These are phyloP conservation scores for Anoura caudifer DNA, from an alignment of 2,113 vertebrate species.

Conservation along the genomic window DNA sequence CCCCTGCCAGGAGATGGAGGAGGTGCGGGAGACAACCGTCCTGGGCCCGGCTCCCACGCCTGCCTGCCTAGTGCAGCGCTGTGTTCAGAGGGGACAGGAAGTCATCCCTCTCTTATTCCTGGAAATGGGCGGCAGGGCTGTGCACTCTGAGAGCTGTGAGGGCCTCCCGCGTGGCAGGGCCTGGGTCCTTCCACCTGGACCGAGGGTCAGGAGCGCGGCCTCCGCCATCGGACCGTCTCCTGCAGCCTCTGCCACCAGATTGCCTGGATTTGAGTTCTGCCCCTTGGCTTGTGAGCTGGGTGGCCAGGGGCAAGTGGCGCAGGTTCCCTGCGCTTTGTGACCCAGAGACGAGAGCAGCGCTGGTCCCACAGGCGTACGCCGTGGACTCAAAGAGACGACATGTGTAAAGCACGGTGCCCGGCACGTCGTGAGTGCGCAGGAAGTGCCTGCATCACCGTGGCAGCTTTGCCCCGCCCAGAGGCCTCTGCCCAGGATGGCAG, in stretches of 20 bases:
- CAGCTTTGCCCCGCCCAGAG: background rate
- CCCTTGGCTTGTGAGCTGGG: background rate
- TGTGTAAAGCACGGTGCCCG: fast-evolving
- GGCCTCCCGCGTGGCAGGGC: background rate
- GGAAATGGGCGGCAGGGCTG: background rate
- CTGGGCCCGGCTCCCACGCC: background rate
- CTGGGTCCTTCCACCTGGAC: fast-evolving
- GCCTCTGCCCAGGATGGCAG: background rate
- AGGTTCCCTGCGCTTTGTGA: background rate
- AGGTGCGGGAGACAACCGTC: background rate
- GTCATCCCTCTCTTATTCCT: background rate
- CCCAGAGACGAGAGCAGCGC: fast-evolving
- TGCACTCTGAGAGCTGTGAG: background rate
- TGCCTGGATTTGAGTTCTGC: background rate
- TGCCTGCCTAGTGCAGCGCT: fast-evolving
- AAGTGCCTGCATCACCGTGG: fast-evolving
- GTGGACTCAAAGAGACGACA: background rate
- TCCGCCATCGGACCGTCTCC: background rate
- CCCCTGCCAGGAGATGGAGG: background rate
- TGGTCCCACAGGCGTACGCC: fast-evolving
- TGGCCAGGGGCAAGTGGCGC: background rate
- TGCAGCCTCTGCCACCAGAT: background rate
- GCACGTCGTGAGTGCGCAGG: background rate
- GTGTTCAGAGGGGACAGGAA: background rate
- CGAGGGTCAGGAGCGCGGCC: background rate